phyloP scores from a whole-genome alignment of 2,113 vertebrate species.

The Neogale vison region DNA sequence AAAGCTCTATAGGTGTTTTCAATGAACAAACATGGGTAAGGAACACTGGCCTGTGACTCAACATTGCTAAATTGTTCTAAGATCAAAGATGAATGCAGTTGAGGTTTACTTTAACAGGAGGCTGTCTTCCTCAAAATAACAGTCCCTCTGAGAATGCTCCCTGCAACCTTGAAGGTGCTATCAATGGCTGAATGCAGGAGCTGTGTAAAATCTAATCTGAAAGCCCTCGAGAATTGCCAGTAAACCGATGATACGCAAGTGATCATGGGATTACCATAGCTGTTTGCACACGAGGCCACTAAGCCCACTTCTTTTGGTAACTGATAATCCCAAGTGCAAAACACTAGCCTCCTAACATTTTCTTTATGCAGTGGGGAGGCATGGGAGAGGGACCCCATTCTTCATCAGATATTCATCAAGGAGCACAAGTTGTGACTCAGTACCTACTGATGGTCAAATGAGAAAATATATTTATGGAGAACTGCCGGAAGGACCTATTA shows the following conservation, averaged over 20 bases:
- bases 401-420: not conserved
- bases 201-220: not conserved
- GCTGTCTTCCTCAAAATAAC: not conserved
- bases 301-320: not conserved
- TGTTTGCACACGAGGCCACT: not conserved
- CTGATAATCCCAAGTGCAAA: not conserved
- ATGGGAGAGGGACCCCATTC: not conserved
- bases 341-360: not conserved
- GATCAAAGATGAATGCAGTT: not conserved
- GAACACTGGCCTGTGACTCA: not conserved
- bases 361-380: too few relatives aligned
- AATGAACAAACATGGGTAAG: not conserved
- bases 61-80: not conserved
- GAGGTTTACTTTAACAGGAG: not conserved
- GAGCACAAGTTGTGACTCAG: not conserved
- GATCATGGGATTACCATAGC: not conserved
- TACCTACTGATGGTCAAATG: not conserved
- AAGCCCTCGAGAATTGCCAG: not conserved
- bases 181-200: not conserved
- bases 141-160: not conserved
- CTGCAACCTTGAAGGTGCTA: not conserved
- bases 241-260: not conserved
- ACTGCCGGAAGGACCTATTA: not conserved
- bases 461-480: conserved; percentile 1
- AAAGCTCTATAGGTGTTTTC: not conserved